These are phyloP conservation scores for Caerostris extrusa DNA, from an alignment of 1,140 invertebrate species.

Conservation along the genomic window DNA sequence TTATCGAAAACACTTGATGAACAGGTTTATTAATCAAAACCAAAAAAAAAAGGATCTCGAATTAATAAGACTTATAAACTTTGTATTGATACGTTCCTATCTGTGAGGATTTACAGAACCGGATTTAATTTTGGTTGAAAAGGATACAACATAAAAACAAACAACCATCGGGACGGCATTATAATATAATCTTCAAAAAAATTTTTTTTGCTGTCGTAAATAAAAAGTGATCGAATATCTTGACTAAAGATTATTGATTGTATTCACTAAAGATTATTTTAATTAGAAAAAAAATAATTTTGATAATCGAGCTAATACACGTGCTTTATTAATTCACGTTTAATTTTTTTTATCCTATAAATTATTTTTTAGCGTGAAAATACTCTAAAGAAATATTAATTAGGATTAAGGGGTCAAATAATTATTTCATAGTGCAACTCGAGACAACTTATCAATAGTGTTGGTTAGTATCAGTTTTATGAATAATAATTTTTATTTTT, in stretches of 20 bases:
- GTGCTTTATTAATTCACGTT: not conserved
- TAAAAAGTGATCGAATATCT: not conserved
- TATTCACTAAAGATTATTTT: not conserved
- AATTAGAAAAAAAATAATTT: not conserved
- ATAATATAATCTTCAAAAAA: not conserved
- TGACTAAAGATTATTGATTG: not conserved
- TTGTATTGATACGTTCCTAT: conserved; percentile 26
- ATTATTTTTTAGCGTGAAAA: no score
- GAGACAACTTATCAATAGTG: no score
- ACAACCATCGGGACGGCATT: not conserved
- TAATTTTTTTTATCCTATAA: no score
- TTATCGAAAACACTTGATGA: not conserved
- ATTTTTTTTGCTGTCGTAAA: not conserved
- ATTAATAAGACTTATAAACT: conserved; percentile 46
- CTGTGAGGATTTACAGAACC: conserved; percentile 10
- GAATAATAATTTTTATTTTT: no score
- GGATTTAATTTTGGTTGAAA: not conserved
- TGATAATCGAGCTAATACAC: not conserved
- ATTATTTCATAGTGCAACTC: no score
- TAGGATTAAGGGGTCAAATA: no score
- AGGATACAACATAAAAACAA: not conserved
- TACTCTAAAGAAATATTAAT: no score
- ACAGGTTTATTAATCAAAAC: conserved; percentile 42
- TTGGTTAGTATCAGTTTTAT: no score
- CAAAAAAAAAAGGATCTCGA: conserved; percentile 21